Evolutionary conservation across 2,888 invertebrate species (phyloP).

Genomic region (Blomia tropicalis): DNA sequence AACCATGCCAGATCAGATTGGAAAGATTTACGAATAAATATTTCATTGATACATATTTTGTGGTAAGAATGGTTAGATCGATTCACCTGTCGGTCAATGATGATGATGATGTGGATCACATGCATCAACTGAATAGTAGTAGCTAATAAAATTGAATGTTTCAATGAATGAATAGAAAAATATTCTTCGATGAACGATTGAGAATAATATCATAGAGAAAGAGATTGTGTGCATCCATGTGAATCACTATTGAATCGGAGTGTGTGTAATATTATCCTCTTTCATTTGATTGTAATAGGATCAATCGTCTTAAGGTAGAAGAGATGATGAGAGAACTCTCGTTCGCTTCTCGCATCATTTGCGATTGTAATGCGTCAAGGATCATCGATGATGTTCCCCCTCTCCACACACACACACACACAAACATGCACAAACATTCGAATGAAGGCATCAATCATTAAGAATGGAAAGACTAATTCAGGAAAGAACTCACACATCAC

Average conservation of each 20-base stretch:
- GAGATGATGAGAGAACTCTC: neutral
- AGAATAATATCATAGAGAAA: neutral
- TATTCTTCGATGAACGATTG: neutral
- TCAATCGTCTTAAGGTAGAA: neutral
- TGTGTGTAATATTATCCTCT: no score
- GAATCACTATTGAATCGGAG: no score
- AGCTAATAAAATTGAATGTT: neutral
- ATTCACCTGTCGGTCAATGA: no score
- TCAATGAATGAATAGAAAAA: neutral
- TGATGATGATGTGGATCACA: neutral
- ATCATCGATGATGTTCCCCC: no score
- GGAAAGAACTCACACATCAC: no score
- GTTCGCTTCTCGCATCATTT: constrained; percentile 4
- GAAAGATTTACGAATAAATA: no score
- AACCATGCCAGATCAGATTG: neutral
- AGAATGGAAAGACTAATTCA: neutral
- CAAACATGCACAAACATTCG: neutral
- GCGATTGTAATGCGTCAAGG: neutral
- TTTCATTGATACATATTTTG: no score
- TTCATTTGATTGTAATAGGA: neutral
- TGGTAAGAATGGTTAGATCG: no score
- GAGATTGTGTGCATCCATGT: neutral
- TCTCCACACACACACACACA: no score
- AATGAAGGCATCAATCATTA: neutral
- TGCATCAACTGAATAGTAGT: neutral